Base-by-base conservation (phyloP, 2,113 vertebrate genomes). In the Lonchura striata region DNA sequence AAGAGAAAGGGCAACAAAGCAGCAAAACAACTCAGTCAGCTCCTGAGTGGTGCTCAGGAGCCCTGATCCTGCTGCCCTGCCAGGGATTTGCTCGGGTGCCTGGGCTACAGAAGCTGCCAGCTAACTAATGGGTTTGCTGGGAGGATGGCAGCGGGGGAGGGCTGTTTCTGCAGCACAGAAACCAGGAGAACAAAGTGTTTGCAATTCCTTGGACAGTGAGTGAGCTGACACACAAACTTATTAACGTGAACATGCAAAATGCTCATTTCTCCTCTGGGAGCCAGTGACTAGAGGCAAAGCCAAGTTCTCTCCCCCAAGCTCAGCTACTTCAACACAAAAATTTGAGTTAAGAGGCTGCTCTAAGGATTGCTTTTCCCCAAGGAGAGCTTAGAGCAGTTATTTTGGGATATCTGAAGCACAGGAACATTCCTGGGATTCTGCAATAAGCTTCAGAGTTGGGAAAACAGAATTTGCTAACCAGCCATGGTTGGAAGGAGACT, bases 351-450 rank as follows among this genome's bases (percentile, higher is more conserved):
- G 68, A 96, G 82, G 44, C 85, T 90, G 88, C 76, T 95, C 53
- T 86, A 91, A 95, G 91, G 91, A 95, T 85, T 92, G 85, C 69
- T 94, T 94, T 94, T 97, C 95, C 95, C 95, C 31, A 93, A 75
- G 94, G 95, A 95, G 52, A 86, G 91, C 94, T 97, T 96, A 97
- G 93, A 97, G 83, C 86, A 97, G 97, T 97, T 98, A 98, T 98
- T 98, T 96, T 95, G 96, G 94, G 97, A 96, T 94, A 95, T 97
- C 94, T 96, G 94, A 97, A 86, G 92, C 37, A 28, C 93, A 97
- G 95, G 82, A 97, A 97, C 98, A 98, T 98, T 98, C 97, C 90
- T 98, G 78, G 96, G 96, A 98, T 97, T 97, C 97, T 97, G 80
- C 82, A 97, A 90, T 79, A 94, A 94, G 35, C 94, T 89, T 94